phyloP scores from a whole-genome alignment of 2,113 vertebrate species.

The Bufo bufo region DNA sequence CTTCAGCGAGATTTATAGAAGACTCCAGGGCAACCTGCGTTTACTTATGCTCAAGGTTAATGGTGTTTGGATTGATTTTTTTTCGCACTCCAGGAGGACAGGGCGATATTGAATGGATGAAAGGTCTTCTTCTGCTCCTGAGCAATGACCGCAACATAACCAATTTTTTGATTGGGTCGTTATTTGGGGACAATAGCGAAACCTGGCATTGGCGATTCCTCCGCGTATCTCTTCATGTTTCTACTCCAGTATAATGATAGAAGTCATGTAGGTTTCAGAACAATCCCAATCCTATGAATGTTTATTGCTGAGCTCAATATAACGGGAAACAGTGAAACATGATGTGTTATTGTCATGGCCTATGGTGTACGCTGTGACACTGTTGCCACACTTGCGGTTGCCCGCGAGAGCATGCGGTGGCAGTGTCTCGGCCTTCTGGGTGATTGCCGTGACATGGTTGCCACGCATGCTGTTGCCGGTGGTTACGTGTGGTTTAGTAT shows the following conservation, averaged over 20 bases:
- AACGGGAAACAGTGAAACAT: too few species aligned
- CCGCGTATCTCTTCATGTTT: not conserved
- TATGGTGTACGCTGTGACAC: too few species aligned
- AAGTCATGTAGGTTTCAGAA: not conserved
- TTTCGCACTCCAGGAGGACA: conserved; percentile 6
- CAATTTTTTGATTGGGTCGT: not conserved
- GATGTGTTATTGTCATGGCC: too few species aligned
- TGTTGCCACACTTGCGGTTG: too few species aligned
- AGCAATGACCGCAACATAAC: not conserved
- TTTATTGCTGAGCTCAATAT: not conserved
- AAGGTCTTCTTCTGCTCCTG: conserved; percentile 7
- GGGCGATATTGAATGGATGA: conserved; percentile 13
- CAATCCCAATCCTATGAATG: not conserved
- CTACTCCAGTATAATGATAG: not conserved
- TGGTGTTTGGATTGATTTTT: conserved; percentile 39
- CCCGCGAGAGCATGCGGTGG: too few species aligned
- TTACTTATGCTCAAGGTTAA: conserved; percentile 41
- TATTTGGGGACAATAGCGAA: not conserved
- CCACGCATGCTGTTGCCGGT: too few species aligned
- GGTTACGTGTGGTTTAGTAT: too few species aligned
- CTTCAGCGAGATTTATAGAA: conserved; percentile 13
- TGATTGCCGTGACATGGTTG: too few species aligned
- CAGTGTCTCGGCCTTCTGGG: too few species aligned
- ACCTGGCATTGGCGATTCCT: not conserved
- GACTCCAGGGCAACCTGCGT: conserved; percentile 1